Evolutionary conservation across 2,797 vertebrate genomes (phyloP).

Genomic region (Saguinus oedipus): DNA sequence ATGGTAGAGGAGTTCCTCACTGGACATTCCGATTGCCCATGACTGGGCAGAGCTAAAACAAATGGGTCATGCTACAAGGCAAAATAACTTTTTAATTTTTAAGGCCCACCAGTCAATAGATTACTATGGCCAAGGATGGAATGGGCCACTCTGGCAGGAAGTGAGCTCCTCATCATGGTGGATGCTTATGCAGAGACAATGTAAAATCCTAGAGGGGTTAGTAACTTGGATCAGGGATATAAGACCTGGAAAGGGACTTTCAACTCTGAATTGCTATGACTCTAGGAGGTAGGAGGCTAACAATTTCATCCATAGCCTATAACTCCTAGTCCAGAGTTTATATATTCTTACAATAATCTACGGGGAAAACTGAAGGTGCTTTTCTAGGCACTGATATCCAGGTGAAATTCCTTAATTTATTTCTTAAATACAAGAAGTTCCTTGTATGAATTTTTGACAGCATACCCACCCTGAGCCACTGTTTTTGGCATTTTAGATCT

Average conservation of each 20-base stretch:
- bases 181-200: not conserved
- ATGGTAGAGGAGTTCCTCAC: not conserved
- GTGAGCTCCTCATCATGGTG: not conserved
- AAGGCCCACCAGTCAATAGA: not conserved
- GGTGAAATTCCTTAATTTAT: conserved; percentile 4
- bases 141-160: not conserved
- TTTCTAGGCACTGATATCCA: not conserved
- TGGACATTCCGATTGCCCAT: not conserved
- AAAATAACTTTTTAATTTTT: not conserved
- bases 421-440: conserved; percentile 34
- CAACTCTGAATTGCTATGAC: not conserved
- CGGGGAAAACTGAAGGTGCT: not conserved
- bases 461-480: not conserved
- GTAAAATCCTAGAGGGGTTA: not conserved
- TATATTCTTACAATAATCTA: not conserved
- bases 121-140: not conserved
- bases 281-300: not conserved
- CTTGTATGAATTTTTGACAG: not conserved
- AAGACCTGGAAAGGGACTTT: not conserved
- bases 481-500: not conserved
- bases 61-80: not conserved
- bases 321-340: not conserved
- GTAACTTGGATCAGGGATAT: not conserved
- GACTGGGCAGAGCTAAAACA: not conserved
- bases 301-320: not conserved